Percentiles rank a stretch among this genome's conserved stretches.
Conservation (phyloP, 1,140 invertebrate species). For the Gerris buenoi region DNA sequence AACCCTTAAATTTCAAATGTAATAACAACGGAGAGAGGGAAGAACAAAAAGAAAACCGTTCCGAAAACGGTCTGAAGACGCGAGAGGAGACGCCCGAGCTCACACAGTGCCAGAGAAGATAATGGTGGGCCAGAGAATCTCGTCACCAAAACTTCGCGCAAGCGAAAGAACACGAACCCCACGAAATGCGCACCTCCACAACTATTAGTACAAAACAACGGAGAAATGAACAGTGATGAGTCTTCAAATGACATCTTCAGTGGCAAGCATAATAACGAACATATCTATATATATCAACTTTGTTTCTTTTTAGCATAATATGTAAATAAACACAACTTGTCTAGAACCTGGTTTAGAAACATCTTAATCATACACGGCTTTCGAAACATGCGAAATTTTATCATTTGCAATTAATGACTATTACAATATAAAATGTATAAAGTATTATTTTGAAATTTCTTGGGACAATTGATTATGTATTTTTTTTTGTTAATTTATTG, state of each 20-base stretch:
- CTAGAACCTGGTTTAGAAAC: no score
- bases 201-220: slow-evolving; percentile 32
- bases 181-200: slow-evolving; percentile 55
- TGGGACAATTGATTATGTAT: no score
- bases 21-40: slow-evolving; percentile 16
- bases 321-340: no score
- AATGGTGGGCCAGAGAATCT: slow-evolving; percentile 28
- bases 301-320: no score
- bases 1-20: slow-evolving; percentile 9
- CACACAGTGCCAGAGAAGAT: slow-evolving; percentile 36
- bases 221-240: slow-evolving; percentile 45
- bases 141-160: slow-evolving; percentile 35
- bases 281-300: no score
- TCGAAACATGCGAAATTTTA: no score
- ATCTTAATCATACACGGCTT: no score
- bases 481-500: no score
- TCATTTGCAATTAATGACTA: no score
- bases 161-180: slow-evolving; percentile 83
- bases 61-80: slow-evolving; percentile 17
- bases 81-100: no score
- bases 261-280: slow-evolving; percentile 8
- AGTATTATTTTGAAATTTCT: no score
- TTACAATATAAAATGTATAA: no score
- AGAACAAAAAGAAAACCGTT: slow-evolving; percentile 13
- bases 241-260: slow-evolving; percentile 47